These are phyloP conservation scores for Eueremaeus valkanovi DNA, from an alignment of 2,888 invertebrate species.

Conservation along the genomic window DNA sequence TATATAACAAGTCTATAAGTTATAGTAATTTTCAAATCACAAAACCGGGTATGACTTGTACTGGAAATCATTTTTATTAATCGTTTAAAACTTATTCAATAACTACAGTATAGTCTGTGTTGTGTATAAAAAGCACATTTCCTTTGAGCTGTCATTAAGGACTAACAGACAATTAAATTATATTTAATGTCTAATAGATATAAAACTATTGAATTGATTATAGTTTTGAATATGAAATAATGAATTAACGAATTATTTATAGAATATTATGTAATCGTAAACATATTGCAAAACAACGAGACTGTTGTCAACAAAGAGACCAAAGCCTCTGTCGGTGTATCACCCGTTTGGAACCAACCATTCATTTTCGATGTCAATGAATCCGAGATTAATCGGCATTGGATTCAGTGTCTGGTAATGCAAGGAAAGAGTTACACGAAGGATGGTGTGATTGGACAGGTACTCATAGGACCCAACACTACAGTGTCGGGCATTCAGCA, in stretches of 20 bases:
- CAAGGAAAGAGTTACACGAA: conserved; percentile 48
- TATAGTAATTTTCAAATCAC: conserved; percentile 35
- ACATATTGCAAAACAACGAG: conserved; percentile 46
- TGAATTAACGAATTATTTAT: conserved; percentile 34
- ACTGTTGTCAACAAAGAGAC: conserved; percentile 48
- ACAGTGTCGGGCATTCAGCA: conserved; percentile 48
- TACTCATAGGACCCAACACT: conserved; percentile 48
- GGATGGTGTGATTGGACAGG: conserved; percentile 50
- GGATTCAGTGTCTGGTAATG: conserved; percentile 49
- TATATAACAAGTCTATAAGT: conserved; percentile 45
- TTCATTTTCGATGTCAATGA: conserved; percentile 49
- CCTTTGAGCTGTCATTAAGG: not conserved
- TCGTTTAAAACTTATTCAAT: no score
- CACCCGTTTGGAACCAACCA: conserved; percentile 50
- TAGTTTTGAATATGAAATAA: no score
- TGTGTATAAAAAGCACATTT: no score
- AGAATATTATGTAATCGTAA: conserved; percentile 49
- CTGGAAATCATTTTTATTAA: not conserved
- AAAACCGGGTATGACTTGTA: conserved; percentile 38
- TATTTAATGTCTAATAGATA: not conserved
- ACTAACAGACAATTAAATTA: not conserved
- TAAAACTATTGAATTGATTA: not conserved
- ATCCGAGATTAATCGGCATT: conserved; percentile 45
- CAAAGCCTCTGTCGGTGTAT: conserved; percentile 46
- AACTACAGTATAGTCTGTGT: not conserved